These are phyloP conservation scores for Noctilio leporinus DNA, from an alignment of 2,113 vertebrate species.

Conservation along the genomic window DNA sequence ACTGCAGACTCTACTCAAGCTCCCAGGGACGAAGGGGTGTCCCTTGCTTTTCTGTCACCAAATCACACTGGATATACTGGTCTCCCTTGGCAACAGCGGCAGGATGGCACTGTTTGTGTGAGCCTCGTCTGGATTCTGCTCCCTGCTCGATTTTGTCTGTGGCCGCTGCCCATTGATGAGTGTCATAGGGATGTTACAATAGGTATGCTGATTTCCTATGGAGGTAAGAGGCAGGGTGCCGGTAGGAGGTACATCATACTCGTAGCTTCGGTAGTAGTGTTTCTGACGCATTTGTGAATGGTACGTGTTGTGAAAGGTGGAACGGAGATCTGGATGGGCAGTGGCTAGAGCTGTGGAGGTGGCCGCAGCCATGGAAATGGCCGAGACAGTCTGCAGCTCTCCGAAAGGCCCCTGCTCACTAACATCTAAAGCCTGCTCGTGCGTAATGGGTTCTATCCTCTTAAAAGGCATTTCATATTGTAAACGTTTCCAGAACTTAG, in stretches of 20 bases:
- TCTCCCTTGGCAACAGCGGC: slow-evolving; percentile 96
- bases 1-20: slow-evolving; percentile 80
- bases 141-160: slow-evolving; percentile 91
- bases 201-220: slow-evolving; percentile 98
- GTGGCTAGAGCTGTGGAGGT: slow-evolving; percentile 97
- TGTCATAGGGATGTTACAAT: slow-evolving; percentile 99
- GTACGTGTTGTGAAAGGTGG: slow-evolving; percentile 97
- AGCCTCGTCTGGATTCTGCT: slow-evolving; percentile 96
- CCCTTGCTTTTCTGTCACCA: slow-evolving; percentile 88
- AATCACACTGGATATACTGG: slow-evolving; percentile 99
- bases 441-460: slow-evolving; percentile 92
- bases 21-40: slow-evolving; percentile 65
- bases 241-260: slow-evolving; percentile 93
- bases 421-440: slow-evolving; percentile 95
- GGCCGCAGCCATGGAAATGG: slow-evolving; percentile 98
- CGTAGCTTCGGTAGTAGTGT: slow-evolving; percentile 99
- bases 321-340: slow-evolving; percentile 96
- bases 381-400: slow-evolving; percentile 97
- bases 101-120: slow-evolving; percentile 98
- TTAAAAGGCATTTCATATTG: slow-evolving; percentile 99
- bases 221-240: slow-evolving; percentile 96
- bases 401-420: slow-evolving; percentile 97
- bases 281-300: slow-evolving; percentile 99
- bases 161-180: slow-evolving; percentile 98
- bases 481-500: slow-evolving; percentile 99